Evolutionary conservation across 1,140 invertebrate species (phyloP), one percentile per base, ranked within the genome.

Genomic region (Pogonognathellus flavescens): DNA sequence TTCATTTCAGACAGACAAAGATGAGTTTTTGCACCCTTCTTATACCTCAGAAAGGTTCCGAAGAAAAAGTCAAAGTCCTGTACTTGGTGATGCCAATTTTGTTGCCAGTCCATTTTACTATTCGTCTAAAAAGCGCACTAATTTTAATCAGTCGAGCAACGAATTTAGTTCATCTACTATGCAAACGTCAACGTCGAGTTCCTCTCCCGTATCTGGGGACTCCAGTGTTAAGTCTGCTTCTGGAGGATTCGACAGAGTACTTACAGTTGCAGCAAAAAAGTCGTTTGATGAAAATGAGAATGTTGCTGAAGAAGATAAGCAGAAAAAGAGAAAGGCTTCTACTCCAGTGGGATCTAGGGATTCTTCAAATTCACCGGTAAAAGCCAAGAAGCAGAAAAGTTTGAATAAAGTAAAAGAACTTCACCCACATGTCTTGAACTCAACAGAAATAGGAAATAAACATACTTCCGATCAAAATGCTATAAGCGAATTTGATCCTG

Each of bases 261-360:
- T 72, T 49, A 72, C 66, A 49, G 66, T 49, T 72, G 66, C 66
- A 72, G 66, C 66, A 0, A 72, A 72, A 49, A 72, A 72, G 25
- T 72, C 66, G 14, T 72, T 72, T 72, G 66, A 4, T 49, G 66
- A 72, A 1, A 13, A 3, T 49, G 25, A 72, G 16, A n/a, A 6
- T 41, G 31, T 57, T 31, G 16, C 20, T 0, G 81, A 83, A 49
- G 81, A 57, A 49, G 57, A 50, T 2, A 60, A 83, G 41, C 53
- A 60, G 31, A n/a, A 57, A 62, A 60, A 59, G 49, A 1, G 81
- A 31, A 83, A 57, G 49, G 55, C 25, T 41, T 41, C n/a, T 10
- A 83, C 9, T 4, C 20, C 4, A 62, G 57, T 31, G 80, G 55
- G 13, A 10, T 59, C 31, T 41, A 10, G 10, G 9, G 53, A 57